phyloP scores from a whole-genome alignment of 2,113 vertebrate genomes.

The Ptilonorhynchus violaceus region DNA sequence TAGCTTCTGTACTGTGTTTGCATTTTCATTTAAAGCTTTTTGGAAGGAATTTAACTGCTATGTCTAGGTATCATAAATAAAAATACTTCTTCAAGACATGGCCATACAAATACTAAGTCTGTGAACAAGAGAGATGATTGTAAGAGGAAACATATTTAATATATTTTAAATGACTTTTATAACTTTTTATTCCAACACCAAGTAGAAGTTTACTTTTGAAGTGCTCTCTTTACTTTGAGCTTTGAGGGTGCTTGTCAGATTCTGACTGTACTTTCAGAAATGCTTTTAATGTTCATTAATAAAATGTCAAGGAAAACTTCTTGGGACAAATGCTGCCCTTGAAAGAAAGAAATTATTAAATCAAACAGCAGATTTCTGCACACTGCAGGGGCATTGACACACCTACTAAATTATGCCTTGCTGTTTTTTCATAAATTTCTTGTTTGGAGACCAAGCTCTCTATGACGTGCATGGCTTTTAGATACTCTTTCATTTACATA shows the following conservation, averaged over 20 bases:
- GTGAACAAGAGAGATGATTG: background rate
- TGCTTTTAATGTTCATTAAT: background rate
- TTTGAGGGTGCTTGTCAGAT: background rate
- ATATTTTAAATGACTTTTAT: background rate
- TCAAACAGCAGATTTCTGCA: background rate
- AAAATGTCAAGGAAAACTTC: background rate
- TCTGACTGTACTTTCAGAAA: background rate
- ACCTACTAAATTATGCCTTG: background rate
- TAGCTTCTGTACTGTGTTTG: background rate
- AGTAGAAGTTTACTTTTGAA: background rate
- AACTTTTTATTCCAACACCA: background rate
- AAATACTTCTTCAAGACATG: background rate
- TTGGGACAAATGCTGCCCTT: background rate
- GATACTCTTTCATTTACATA: background rate
- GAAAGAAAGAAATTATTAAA: background rate
- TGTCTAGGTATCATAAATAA: background rate
- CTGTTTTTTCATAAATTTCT: background rate
- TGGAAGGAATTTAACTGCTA: background rate
- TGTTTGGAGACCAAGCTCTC: background rate
- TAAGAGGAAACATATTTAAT: background rate
- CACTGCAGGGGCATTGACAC: background rate
- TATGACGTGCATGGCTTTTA: background rate
- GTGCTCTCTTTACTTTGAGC: background rate
- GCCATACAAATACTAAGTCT: background rate
- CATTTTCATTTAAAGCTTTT: background rate